Evolutionary conservation across 2,113 vertebrate species (phyloP), one percentile per base, ranked within the genome.

Genomic region (Sula dactylatra): DNA sequence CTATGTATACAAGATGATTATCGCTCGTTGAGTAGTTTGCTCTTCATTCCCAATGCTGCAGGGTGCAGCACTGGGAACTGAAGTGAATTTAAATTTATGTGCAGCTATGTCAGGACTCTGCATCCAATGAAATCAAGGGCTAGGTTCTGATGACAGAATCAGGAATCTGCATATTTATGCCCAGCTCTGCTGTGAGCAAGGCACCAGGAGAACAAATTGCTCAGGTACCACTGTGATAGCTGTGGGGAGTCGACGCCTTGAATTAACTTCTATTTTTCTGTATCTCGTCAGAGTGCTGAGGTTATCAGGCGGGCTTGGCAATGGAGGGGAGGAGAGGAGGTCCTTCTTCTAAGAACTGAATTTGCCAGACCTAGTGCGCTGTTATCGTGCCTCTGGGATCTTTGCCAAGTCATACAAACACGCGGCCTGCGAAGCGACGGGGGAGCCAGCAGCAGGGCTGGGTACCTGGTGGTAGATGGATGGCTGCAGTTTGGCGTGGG

Each of bases 201-300:
- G 24, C 44, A 34, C 10, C 64, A 67, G 52, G 32, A 54, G 26
- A 74, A 7, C 27, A 44, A 73, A 52, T 13, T 26, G 36, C 50
- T 74, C 26, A 31, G 56, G 29, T 45, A 32, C 7, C 24, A 0
- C 19, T 38, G 49, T 14, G 69, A 50, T 21, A 47, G 40, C 18
- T 45, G 27, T 5, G 29, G 14, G 32, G 26, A 47, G 22, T 25
- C 0, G 0, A 74, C 25, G 32, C n/a, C 34, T 72, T 15, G 38
- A 24, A 40, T 56, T 65, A 47, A 49, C 25, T 69, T 66, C 11
- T 42, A 1, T n/a, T 45, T 10, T 19, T 66, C 10, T 67, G 29
- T 40, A 19, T 32, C 19, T 73, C 50, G 26, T n/a, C 31, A 34
- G 40, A 25, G 34, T 3, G 27, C 66, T 65, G 70, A 58, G 44